Evolutionary conservation across 37 sponge, comb jelly and placozoan genomes (phyloP).

Genomic region (Beroe ovata): DNA sequence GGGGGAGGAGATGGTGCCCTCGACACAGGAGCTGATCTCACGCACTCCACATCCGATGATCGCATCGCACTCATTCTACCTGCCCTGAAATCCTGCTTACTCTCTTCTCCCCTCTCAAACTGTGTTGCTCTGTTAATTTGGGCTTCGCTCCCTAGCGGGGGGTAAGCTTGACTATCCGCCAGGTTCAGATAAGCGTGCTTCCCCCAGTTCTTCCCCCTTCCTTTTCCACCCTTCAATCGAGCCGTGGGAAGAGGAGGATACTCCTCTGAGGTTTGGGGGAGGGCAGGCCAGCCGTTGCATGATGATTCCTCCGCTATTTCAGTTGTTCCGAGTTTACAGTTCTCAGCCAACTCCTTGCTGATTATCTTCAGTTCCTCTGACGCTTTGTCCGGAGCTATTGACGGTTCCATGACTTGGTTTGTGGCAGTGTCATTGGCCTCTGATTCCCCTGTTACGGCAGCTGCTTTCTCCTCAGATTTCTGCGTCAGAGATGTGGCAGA

Average conservation of each 20-base stretch:
- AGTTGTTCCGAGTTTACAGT: no score
- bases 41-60: neutral
- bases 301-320: no score
- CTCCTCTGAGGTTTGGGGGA: no score
- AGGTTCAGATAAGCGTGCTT: neutral
- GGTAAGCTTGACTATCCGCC: neutral
- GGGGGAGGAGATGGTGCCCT: slow-evolving; percentile 1
- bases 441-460: neutral
- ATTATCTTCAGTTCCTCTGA: neutral
- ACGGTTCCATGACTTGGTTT: no score
- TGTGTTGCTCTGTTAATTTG: no score
- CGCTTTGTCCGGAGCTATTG: neutral
- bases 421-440: no score
- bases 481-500: no score
- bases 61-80: neutral
- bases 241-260: neutral
- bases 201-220: neutral
- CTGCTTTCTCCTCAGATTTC: neutral
- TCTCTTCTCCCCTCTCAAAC: neutral
- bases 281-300: no score
- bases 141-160: neutral
- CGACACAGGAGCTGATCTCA: slow-evolving; percentile 14
- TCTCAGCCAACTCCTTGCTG: neutral
- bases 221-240: neutral
- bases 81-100: neutral